Conservation (phyloP, 2,113 vertebrate genomes). For the Murina feae region DNA sequence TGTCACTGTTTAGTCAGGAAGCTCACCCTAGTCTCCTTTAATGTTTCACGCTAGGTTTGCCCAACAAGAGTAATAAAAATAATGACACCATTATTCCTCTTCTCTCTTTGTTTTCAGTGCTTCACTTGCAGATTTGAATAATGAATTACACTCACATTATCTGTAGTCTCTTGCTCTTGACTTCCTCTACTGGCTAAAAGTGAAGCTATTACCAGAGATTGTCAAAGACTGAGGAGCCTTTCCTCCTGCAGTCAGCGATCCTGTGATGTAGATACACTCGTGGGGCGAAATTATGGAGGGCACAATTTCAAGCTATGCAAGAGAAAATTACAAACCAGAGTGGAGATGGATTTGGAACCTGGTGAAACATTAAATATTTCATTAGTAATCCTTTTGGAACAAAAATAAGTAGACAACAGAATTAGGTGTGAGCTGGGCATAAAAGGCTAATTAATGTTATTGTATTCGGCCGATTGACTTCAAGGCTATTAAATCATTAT, state of each 20-base stretch:
- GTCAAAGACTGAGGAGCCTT: conserved; percentile 88
- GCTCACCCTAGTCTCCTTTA: conserved; percentile 82
- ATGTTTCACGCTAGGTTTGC: conserved; percentile 88
- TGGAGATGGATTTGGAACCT: conserved; percentile 75
- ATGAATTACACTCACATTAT: conserved; percentile 98
- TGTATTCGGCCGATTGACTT: conserved; percentile 80
- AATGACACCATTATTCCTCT: conserved; percentile 96
- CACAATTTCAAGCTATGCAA: conserved; percentile 79
- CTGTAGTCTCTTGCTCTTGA: conserved; percentile 91
- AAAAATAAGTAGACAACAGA: conserved; percentile 82
- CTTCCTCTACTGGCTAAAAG: conserved; percentile 89
- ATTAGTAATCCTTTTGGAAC: conserved; percentile 78
- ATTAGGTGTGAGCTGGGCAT: conserved; percentile 78
- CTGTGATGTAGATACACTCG: conserved; percentile 86
- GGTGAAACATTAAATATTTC: conserved; percentile 80
- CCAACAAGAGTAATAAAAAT: conserved; percentile 95
- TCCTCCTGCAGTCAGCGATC: conserved; percentile 84
- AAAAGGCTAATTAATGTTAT: conserved; percentile 83
- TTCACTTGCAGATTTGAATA: conserved; percentile 96
- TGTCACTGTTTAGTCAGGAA: conserved; percentile 79
- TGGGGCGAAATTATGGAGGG: conserved; percentile 79
- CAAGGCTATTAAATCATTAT: conserved; percentile 80
- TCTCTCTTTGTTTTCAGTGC: conserved; percentile 85
- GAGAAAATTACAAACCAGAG: conserved; percentile 80
- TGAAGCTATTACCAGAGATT: conserved; percentile 95